phyloP scores from a whole-genome alignment of 2,113 vertebrate genomes.

The Notothenia coriiceps region DNA sequence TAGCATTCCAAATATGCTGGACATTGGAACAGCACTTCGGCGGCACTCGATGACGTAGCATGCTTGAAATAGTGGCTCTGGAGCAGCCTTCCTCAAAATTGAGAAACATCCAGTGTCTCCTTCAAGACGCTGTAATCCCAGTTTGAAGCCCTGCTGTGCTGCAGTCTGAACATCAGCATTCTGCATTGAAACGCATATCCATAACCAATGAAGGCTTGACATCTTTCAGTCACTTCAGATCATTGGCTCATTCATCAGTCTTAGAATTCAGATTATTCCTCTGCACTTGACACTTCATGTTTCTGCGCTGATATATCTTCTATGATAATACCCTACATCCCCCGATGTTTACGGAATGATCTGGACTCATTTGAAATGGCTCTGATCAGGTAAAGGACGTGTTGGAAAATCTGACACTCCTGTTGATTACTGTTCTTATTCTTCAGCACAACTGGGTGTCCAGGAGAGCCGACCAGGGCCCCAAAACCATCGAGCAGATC shows the following conservation, averaged over 20 bases:
- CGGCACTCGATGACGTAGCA: no score
- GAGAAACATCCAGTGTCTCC: not conserved
- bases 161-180: not conserved
- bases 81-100: no score
- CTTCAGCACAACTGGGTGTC: slow-evolving; percentile 96
- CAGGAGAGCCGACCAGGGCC: slow-evolving; percentile 94
- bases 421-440: not conserved
- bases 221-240: not conserved
- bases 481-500: slow-evolving; percentile 98
- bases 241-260: not conserved
- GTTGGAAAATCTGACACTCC: not conserved
- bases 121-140: not conserved
- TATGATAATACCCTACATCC: not conserved
- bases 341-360: not conserved
- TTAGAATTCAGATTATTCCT: not conserved
- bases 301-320: not conserved
- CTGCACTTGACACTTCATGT: not conserved
- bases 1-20: no score
- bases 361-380: not conserved
- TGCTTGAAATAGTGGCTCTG: no score
- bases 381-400: not conserved
- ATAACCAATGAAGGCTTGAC: not conserved
- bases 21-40: no score
- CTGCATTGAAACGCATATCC: not conserved
- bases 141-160: slow-evolving; percentile 6